phyloP scores from a whole-genome alignment of 2,113 vertebrate species.

The Drymodes brunneopygia region DNA sequence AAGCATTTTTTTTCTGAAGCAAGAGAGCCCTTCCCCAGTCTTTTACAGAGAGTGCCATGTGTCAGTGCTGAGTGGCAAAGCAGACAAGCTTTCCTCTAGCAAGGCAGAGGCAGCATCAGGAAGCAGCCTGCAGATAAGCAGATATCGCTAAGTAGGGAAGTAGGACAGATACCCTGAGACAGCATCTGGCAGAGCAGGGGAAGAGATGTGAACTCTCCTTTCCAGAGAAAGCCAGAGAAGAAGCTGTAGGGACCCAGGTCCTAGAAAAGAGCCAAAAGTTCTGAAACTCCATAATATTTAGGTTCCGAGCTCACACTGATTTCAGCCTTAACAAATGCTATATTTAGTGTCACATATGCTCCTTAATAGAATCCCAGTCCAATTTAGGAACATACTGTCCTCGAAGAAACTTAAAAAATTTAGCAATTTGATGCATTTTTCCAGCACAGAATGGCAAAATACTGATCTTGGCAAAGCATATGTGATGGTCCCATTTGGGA shows the following conservation, averaged over 20 bases:
- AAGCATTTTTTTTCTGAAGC: not conserved
- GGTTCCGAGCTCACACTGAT: not conserved
- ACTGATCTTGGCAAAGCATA: not conserved
- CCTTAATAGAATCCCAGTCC: not conserved
- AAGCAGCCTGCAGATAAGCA: not conserved
- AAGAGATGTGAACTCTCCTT: not conserved
- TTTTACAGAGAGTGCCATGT: not conserved
- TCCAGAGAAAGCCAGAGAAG: not conserved
- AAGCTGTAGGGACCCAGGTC: not conserved
- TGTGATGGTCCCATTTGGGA: rapidly evolving
- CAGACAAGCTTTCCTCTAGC: not conserved
- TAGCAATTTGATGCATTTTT: not conserved
- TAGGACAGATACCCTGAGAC: constrained; percentile 52
- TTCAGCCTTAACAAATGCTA: not conserved
- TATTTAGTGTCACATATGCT: not conserved
- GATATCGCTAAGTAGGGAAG: constrained; percentile 25
- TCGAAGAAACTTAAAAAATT: not conserved
- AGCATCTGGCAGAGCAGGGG: not conserved
- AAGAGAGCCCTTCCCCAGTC: not conserved
- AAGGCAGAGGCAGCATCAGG: not conserved
- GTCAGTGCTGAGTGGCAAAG: not conserved
- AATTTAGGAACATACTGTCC: not conserved
- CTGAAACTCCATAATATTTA: not conserved
- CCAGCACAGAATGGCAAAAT: not conserved
- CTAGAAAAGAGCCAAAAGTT: not conserved